Percentiles rank a stretch among this genome's conserved stretches.
Conservation (phyloP, 1,140 invertebrate genomes). For the Anoplophora glabripennis region DNA sequence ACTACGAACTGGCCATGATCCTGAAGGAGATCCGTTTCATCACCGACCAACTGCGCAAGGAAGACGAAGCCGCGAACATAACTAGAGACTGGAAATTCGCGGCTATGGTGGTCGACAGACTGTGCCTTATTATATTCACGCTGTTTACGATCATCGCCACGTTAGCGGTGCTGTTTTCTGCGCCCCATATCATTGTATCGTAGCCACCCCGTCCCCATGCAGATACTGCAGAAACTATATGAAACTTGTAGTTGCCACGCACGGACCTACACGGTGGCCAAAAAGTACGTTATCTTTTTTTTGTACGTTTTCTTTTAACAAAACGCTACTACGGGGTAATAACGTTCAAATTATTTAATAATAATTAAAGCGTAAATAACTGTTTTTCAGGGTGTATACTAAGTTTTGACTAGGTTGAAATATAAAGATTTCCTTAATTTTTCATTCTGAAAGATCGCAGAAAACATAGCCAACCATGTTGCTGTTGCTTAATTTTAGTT, state of each 20-base stretch:
- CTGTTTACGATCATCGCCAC: constrained; percentile 95
- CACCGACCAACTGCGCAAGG: constrained; percentile 83
- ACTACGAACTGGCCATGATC: constrained; percentile 79
- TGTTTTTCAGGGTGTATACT: too few relatives aligned
- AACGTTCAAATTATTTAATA: too few relatives aligned
- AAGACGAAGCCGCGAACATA: constrained; percentile 85
- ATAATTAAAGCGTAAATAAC: too few relatives aligned
- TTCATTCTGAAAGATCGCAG: too few relatives aligned
- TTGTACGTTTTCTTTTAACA: too few relatives aligned
- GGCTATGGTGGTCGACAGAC: constrained; percentile 97
- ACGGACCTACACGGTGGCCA: not conserved
- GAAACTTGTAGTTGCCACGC: not conserved
- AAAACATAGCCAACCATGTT: too few relatives aligned
- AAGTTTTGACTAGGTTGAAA: too few relatives aligned
- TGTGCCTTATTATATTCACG: constrained; percentile 96
- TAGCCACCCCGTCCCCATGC: constrained; percentile 53
- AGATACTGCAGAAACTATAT: constrained; percentile 7
- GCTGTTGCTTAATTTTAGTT: too few relatives aligned
- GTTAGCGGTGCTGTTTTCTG: constrained; percentile 86
- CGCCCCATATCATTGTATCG: constrained; percentile 94
- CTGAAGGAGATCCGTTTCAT: constrained; percentile 88
- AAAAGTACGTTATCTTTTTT: not conserved
- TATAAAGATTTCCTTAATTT: too few relatives aligned
- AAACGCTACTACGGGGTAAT: too few relatives aligned
- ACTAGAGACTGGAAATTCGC: constrained; percentile 99